Percentiles rank a stretch among this genome's conserved stretches.
These are phyloP conservation scores for Teleiodes luculella DNA, from an alignment of 2,888 invertebrate species.

Conservation along the genomic window DNA sequence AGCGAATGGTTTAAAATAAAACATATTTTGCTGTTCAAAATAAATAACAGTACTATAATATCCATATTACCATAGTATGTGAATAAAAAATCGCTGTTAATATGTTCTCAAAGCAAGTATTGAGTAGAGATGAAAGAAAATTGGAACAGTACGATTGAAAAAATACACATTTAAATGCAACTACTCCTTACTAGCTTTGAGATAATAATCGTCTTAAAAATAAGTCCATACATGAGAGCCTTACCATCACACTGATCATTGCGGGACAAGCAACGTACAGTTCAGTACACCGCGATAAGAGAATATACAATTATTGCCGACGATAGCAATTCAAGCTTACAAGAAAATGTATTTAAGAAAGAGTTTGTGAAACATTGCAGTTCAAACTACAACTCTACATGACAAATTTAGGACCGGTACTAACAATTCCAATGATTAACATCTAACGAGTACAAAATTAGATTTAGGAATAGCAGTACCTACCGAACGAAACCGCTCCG, in stretches of 20 bases:
- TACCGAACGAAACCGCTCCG: too few relatives aligned
- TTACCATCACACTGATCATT: slow-evolving; percentile 40
- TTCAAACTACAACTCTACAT: slow-evolving; percentile 17
- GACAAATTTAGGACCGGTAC: slow-evolving; percentile 9
- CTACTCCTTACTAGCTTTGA: slow-evolving; percentile 27
- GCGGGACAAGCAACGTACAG: slow-evolving; percentile 23
- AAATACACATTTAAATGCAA: slow-evolving; percentile 11
- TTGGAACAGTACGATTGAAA: slow-evolving; percentile 9
- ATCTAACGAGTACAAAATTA: background rate
- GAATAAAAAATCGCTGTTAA: slow-evolving; percentile 33
- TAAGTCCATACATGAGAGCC: slow-evolving; percentile 48
- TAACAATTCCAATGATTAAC: background rate
- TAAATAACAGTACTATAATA: slow-evolving; percentile 52
- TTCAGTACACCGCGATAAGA: slow-evolving; percentile 17
- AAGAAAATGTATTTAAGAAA: slow-evolving; percentile 1
- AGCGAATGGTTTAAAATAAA: slow-evolving; percentile 50
- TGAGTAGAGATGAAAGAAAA: slow-evolving; percentile 8
- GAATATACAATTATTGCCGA: background rate
- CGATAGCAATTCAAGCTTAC: slow-evolving; percentile 12
- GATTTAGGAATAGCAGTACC: background rate
- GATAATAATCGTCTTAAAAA: slow-evolving; percentile 51
- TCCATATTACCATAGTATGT: slow-evolving; percentile 45
- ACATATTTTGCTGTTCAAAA: slow-evolving; percentile 51
- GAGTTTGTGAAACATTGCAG: background rate
- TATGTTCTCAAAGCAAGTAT: slow-evolving; percentile 14